Conservation (phyloP, 2,113 vertebrate genomes). For the Salvelinus namaycush region DNA sequence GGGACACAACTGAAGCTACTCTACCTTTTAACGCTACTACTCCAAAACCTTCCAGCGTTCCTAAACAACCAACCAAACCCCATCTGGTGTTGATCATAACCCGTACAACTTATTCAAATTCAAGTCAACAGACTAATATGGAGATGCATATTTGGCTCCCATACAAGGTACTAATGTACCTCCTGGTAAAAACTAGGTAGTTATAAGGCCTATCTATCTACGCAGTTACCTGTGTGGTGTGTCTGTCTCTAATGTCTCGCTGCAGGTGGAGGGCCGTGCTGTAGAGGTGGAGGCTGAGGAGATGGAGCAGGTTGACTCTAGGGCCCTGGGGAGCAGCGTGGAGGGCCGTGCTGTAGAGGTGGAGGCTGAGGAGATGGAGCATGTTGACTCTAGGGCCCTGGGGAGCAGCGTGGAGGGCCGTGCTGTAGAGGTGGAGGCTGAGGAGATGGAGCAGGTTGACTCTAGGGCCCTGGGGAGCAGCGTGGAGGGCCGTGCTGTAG, state of each 20-base stretch:
- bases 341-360: slow-evolving; percentile 38
- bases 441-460: not conserved
- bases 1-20: too few species aligned
- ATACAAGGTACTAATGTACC: too few species aligned
- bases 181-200: too few species aligned
- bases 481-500: slow-evolving; percentile 24
- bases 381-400: too few species aligned
- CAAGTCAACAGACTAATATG: not conserved
- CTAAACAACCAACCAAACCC: too few species aligned
- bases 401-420: slow-evolving; percentile 40
- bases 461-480: not conserved
- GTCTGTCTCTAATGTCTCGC: slow-evolving; percentile 35
- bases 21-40: not conserved
- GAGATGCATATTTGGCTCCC: too few species aligned
- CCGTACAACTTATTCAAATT: not conserved
- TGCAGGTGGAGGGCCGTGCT: slow-evolving; percentile 54
- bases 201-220: too few species aligned
- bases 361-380: slow-evolving; percentile 28
- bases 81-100: not conserved
- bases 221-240: slow-evolving; percentile 26
- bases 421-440: slow-evolving; percentile 10
- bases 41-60: not conserved
- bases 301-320: not conserved
- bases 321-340: not conserved
- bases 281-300: slow-evolving; percentile 4